A percentile compares a stretch with the other conserved stretches of the same genome.
These are phyloP conservation scores for Drosophila limbata DNA, from an alignment of 2,888 invertebrate species.

Conservation along the genomic window DNA sequence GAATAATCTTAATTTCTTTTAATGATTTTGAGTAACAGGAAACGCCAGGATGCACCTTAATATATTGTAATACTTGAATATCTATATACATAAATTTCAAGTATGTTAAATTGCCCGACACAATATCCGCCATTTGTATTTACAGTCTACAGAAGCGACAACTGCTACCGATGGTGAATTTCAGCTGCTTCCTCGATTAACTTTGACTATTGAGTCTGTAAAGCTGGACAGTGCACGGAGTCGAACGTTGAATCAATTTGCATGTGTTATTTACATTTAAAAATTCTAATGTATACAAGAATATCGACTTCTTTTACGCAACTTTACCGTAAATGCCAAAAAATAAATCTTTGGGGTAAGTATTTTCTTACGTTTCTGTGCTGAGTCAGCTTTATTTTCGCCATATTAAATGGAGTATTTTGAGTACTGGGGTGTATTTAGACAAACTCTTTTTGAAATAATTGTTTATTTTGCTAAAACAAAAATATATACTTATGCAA, in stretches of 20 bases:
- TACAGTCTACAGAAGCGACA: background rate
- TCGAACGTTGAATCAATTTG: background rate
- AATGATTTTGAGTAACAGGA: too few relatives aligned
- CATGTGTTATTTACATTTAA: slow-evolving; percentile 3
- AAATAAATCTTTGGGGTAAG: background rate
- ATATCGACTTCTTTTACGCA: background rate
- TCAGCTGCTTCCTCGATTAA: background rate
- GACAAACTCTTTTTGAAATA: too few relatives aligned
- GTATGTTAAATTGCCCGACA: background rate
- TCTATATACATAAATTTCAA: background rate
- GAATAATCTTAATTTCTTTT: too few relatives aligned
- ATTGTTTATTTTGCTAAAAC: too few relatives aligned
- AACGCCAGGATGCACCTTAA: too few relatives aligned
- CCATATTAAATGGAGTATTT: background rate
- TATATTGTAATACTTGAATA: too few relatives aligned
- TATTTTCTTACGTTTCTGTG: background rate
- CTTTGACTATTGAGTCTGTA: background rate
- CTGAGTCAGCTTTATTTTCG: background rate
- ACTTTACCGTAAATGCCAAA: background rate
- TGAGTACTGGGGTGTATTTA: background rate
- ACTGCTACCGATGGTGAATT: background rate
- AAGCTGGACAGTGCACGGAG: background rate
- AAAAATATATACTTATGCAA: too few relatives aligned
- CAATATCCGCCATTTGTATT: background rate
- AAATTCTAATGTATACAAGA: background rate